phyloP scores from a whole-genome alignment of 2,113 vertebrate species.

The Poeciliopsis turrubarensis region DNA sequence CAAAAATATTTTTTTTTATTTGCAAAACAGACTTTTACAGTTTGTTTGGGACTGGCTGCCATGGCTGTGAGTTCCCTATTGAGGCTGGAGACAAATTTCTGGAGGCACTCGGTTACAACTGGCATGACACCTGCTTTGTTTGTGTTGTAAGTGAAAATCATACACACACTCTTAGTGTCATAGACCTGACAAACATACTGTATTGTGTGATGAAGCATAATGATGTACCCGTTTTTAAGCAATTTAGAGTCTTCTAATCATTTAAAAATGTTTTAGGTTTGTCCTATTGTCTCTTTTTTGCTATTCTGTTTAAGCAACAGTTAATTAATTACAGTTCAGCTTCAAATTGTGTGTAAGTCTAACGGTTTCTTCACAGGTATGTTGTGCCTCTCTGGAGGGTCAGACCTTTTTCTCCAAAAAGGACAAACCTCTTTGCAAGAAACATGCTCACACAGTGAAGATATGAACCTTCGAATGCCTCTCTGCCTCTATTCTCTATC shows the following conservation, averaged over 20 bases:
- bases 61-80: conserved; percentile 95
- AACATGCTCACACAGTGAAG: conserved; percentile 90
- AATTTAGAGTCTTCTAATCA: neutral
- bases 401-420: conserved; percentile 96
- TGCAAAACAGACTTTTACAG: conserved; percentile 85
- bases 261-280: neutral
- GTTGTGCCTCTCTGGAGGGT: conserved; percentile 89
- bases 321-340: no score
- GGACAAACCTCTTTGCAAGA: conserved; percentile 95
- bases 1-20: conserved; percentile 4
- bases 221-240: neutral
- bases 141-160: conserved; percentile 85
- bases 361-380: conserved; percentile 79
- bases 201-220: neutral
- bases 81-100: conserved; percentile 97
- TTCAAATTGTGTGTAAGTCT: conserved; percentile 1
- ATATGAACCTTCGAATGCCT: conserved; percentile 74
- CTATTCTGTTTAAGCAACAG: neutral
- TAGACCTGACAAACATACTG: neutral
- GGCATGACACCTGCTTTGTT: conserved; percentile 98
- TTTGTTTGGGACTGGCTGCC: conserved; percentile 93
- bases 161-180: neutral
- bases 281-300: neutral
- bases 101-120: conserved; percentile 92
- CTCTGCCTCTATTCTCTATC: neutral